These are phyloP conservation scores for Pseudomyrmex pallidus DNA, from an alignment of 1,140 invertebrate species.

Conservation along the genomic window DNA sequence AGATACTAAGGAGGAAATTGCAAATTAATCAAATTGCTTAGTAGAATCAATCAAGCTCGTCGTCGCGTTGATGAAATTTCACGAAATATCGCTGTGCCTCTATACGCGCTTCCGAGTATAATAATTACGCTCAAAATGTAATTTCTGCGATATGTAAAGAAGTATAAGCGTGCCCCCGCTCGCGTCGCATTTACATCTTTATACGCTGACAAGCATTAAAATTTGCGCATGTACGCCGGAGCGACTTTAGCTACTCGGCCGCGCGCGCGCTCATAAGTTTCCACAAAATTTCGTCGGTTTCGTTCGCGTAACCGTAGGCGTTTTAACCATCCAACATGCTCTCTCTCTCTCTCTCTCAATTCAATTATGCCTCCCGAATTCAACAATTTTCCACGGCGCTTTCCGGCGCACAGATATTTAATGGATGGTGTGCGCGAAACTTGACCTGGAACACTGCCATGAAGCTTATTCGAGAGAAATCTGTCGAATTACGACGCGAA, in stretches of 20 bases:
- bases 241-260: slow-evolving; percentile 47
- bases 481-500: slow-evolving; percentile 43
- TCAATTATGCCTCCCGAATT: slow-evolving; percentile 58
- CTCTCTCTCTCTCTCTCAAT: slow-evolving; percentile 5
- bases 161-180: slow-evolving; percentile 1
- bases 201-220: slow-evolving; percentile 48
- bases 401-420: slow-evolving; percentile 31
- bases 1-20: slow-evolving; percentile 38
- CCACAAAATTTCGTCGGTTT: slow-evolving; percentile 60
- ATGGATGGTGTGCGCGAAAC: slow-evolving; percentile 15
- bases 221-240: slow-evolving; percentile 17
- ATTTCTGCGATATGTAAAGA: slow-evolving; percentile 41
- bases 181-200: slow-evolving; percentile 48
- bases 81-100: slow-evolving; percentile 11
- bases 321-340: slow-evolving; percentile 32
- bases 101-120: slow-evolving; percentile 8
- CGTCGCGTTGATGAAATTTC: slow-evolving; percentile 13
- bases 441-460: slow-evolving; percentile 27
- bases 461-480: slow-evolving; percentile 44
- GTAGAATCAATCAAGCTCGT: slow-evolving; percentile 34
- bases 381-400: slow-evolving; percentile 38
- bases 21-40: slow-evolving; percentile 48
- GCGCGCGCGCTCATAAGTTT: background rate
- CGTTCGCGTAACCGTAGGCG: slow-evolving; percentile 29
- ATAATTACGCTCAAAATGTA: slow-evolving; percentile 51